Percentiles rank a stretch among this genome's conserved stretches.
phyloP scores from a whole-genome alignment of 2,888 invertebrate species.

The Galeopsomyia nigrocyanea region DNA sequence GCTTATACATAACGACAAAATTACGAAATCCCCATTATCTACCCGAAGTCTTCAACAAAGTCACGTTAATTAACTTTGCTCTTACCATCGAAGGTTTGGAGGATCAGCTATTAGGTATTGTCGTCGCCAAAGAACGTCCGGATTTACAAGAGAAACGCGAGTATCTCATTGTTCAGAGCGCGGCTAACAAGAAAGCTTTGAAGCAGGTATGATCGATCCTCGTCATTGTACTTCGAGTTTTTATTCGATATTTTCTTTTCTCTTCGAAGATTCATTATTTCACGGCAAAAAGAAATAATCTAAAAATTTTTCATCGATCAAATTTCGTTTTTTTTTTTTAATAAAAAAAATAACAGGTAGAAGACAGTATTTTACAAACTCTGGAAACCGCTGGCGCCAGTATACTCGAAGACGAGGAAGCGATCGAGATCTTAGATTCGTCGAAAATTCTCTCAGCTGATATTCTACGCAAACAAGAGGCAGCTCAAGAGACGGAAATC shows the following conservation, averaged over 20 bases:
- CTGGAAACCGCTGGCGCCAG: slow-evolving; percentile 87
- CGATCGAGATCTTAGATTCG: slow-evolving; percentile 88
- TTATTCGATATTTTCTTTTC: too few species aligned
- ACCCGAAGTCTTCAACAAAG: slow-evolving; percentile 87
- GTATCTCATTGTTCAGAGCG: slow-evolving; percentile 82
- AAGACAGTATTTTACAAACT: slow-evolving; percentile 89
- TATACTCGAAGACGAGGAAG: slow-evolving; percentile 91
- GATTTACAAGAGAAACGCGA: slow-evolving; percentile 87
- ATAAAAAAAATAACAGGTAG: slow-evolving; percentile 81
- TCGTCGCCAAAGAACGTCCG: slow-evolving; percentile 87
- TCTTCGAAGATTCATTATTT: too few species aligned
- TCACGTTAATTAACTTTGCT: slow-evolving; percentile 87
- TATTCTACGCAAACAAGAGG: slow-evolving; percentile 85
- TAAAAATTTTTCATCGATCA: too few species aligned
- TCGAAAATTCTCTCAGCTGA: slow-evolving; percentile 86
- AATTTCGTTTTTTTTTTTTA: not conserved
- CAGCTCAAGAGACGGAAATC: slow-evolving; percentile 81
- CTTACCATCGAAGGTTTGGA: slow-evolving; percentile 86
- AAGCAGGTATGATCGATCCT: slow-evolving; percentile 69
- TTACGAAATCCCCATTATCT: slow-evolving; percentile 87
- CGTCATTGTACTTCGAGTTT: too few species aligned
- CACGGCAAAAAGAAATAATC: not conserved
- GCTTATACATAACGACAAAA: slow-evolving; percentile 86
- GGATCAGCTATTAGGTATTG: slow-evolving; percentile 87
- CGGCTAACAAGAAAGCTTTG: slow-evolving; percentile 83